Percentiles rank a stretch among this genome's conserved stretches.
Evolutionary conservation across 1,140 invertebrate genomes (phyloP).

Genomic region (Drosophila setifemur): DNA sequence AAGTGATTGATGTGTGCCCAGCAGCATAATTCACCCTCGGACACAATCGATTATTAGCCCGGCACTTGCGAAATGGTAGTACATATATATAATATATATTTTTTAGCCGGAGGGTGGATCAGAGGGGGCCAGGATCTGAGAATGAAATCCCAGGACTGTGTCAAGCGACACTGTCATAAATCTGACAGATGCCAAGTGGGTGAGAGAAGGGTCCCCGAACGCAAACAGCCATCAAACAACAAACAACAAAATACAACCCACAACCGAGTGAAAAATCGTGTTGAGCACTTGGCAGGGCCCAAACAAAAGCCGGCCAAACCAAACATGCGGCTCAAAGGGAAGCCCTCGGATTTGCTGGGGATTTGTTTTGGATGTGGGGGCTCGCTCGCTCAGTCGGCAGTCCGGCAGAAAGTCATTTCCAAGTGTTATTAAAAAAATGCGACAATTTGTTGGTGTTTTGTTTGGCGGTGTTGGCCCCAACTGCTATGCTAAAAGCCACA

Average conservation of each 20-base stretch:
- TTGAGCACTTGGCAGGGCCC: slow-evolving; percentile 62
- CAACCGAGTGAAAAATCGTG: slow-evolving; percentile 53
- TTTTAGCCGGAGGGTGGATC: neutral
- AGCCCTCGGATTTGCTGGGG: slow-evolving; percentile 31
- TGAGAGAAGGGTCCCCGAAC: slow-evolving; percentile 22
- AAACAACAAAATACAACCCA: no score
- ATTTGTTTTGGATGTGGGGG: slow-evolving; percentile 29
- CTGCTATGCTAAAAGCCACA: slow-evolving; percentile 13
- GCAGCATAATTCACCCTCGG: slow-evolving; percentile 26
- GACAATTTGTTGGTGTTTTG: slow-evolving; percentile 29
- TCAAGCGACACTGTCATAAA: slow-evolving; percentile 64
- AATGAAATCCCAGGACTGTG: slow-evolving; percentile 5
- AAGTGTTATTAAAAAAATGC: slow-evolving; percentile 40
- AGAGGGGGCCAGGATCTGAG: no score
- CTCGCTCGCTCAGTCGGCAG: neutral
- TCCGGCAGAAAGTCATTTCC: slow-evolving; percentile 17
- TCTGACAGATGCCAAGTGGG: slow-evolving; percentile 65
- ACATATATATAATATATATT: slow-evolving; percentile 10
- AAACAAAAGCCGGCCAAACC: slow-evolving; percentile 37
- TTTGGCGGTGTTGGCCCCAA: neutral
- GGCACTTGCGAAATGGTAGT: no score
- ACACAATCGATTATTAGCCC: slow-evolving; percentile 40
- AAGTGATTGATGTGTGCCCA: slow-evolving; percentile 33
- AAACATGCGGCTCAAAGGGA: neutral
- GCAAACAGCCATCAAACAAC: slow-evolving; percentile 13